Evolutionary conservation across 2,888 invertebrate genomes (phyloP).

Genomic region (Apamea epomidion): DNA sequence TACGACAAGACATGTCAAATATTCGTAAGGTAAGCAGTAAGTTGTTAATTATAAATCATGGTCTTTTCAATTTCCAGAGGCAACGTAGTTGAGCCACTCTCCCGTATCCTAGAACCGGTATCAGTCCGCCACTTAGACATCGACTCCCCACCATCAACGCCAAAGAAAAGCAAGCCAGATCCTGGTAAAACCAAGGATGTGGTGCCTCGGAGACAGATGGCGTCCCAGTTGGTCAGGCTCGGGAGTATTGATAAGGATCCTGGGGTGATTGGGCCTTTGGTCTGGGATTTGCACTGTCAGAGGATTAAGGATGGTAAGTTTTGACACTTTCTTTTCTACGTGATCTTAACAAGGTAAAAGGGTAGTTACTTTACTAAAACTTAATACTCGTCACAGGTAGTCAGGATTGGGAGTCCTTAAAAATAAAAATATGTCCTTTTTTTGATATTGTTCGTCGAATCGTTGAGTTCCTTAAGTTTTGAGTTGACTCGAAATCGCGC

Average conservation of each 20-base stretch:
- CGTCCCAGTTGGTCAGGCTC: slow-evolving; percentile 90
- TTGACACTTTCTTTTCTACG: too few relatives aligned
- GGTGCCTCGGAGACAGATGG: slow-evolving; percentile 85
- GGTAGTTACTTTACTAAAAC: too few relatives aligned
- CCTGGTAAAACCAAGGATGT: slow-evolving; percentile 73
- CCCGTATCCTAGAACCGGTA: slow-evolving; percentile 94
- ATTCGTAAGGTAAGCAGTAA: not conserved
- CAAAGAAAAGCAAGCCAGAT: slow-evolving; percentile 69
- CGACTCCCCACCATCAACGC: slow-evolving; percentile 81
- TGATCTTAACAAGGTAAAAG: too few relatives aligned
- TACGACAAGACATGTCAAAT: not conserved
- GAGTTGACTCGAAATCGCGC: too few relatives aligned
- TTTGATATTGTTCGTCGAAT: too few relatives aligned
- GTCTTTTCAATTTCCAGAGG: slow-evolving; percentile 85
- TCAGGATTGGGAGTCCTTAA: too few relatives aligned
- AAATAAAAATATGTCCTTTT: too few relatives aligned
- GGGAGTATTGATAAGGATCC: slow-evolving; percentile 95
- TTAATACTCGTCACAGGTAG: too few relatives aligned
- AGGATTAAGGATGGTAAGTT: slow-evolving; percentile 90
- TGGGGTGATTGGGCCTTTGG: slow-evolving; percentile 95
- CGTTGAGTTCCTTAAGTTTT: too few relatives aligned
- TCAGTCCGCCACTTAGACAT: slow-evolving; percentile 93
- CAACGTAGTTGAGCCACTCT: slow-evolving; percentile 94
- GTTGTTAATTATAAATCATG: not conserved
- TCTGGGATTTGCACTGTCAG: slow-evolving; percentile 95